These are phyloP conservation scores for Caenorhabditis panamensis DNA, from an alignment of 2,888 invertebrate species.

Conservation along the genomic window DNA sequence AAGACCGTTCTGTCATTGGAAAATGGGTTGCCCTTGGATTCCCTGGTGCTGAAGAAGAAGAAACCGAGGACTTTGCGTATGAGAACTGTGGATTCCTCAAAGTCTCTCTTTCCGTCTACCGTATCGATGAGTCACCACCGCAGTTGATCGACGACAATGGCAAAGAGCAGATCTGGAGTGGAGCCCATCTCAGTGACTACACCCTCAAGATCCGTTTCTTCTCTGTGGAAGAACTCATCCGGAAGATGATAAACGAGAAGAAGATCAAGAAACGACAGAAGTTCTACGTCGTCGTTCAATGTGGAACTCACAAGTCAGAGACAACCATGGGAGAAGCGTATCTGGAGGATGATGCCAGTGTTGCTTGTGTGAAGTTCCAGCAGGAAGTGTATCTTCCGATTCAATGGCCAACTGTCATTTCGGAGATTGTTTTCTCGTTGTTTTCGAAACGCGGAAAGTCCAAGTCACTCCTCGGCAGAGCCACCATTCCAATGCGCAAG, in stretches of 20 bases:
- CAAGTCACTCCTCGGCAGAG: constrained; percentile 55
- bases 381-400: constrained; percentile 75
- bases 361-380: constrained; percentile 62
- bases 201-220: constrained; percentile 72
- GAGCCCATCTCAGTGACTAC: constrained; percentile 69
- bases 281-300: constrained; percentile 45
- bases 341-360: constrained; percentile 7
- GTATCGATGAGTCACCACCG: constrained; percentile 68
- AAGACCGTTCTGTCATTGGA: constrained; percentile 58
- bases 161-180: constrained; percentile 71
- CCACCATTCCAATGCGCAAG: constrained; percentile 62
- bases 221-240: constrained; percentile 67
- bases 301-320: constrained; percentile 64
- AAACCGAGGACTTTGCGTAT: constrained; percentile 53
- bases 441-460: constrained; percentile 60
- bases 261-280: constrained; percentile 48
- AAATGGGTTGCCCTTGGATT: constrained; percentile 76
- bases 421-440: constrained; percentile 68
- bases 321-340: constrained; percentile 49
- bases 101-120: constrained; percentile 64
- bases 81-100: constrained; percentile 77
- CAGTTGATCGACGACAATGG: constrained; percentile 65
- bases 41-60: constrained; percentile 62
- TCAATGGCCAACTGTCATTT: constrained; percentile 76
- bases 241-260: constrained; percentile 62